Evolutionary conservation across 1,140 invertebrate species (phyloP).

Genomic region (Drosophila pachea): DNA sequence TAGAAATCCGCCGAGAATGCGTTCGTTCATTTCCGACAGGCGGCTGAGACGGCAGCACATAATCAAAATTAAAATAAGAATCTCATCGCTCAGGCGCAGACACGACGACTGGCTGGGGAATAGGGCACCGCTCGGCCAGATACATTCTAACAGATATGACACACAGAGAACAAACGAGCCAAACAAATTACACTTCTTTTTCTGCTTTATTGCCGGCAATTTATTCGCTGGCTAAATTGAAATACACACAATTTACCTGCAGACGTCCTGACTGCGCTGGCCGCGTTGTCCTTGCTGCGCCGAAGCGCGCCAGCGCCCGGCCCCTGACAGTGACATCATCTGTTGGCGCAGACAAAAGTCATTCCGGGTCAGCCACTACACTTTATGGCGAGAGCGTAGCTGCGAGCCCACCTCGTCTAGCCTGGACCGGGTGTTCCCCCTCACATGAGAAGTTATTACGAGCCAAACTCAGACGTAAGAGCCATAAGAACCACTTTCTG

Average conservation of each 20-base stretch:
- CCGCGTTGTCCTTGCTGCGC: constrained; percentile 34
- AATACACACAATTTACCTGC: constrained; percentile 74
- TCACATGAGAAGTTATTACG: too few relatives aligned
- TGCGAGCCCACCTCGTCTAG: too few relatives aligned
- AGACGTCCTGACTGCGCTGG: constrained; percentile 36
- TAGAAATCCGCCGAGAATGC: constrained; percentile 53
- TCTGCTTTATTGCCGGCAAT: constrained; percentile 69
- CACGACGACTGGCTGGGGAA: constrained; percentile 5
- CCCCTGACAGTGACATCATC: constrained; percentile 61
- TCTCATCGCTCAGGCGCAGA: constrained; percentile 71
- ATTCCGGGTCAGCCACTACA: constrained; percentile 21
- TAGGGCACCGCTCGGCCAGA: constrained; percentile 23
- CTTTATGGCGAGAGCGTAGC: not conserved
- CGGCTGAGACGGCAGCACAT: constrained; percentile 34
- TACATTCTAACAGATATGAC: constrained; percentile 72
- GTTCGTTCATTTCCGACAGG: constrained; percentile 43
- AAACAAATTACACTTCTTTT: constrained; percentile 73
- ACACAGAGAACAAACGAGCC: constrained; percentile 66
- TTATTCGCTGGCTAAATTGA: constrained; percentile 72
- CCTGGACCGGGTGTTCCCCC: too few relatives aligned
- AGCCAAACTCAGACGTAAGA: too few relatives aligned
- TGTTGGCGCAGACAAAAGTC: constrained; percentile 32
- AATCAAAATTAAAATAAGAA: constrained; percentile 77
- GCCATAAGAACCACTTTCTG: too few relatives aligned
- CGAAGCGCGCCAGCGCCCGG: not conserved